Evolutionary conservation across 2,888 invertebrate genomes (phyloP).

Genomic region (Lepidonotus clava): DNA sequence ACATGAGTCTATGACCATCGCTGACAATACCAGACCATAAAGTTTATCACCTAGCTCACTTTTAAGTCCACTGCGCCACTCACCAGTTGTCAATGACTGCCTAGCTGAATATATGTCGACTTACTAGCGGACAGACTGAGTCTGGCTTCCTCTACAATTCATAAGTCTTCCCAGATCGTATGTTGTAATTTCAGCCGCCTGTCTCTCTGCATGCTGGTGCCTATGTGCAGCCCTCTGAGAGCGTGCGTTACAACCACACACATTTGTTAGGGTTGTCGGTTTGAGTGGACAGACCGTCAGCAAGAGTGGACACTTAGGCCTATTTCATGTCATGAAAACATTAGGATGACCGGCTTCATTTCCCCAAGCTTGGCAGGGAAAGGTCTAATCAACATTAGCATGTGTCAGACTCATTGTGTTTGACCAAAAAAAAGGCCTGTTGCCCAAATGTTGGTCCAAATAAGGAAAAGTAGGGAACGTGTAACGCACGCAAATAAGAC

Average conservation of each 20-base stretch:
- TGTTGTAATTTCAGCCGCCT: no score
- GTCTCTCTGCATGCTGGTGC: no score
- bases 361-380: neutral
- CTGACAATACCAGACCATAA: no score
- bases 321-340: constrained; percentile 17
- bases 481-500: neutral
- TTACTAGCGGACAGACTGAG: no score
- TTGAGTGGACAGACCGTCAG: neutral
- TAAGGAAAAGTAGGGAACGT: neutral
- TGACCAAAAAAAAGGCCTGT: neutral
- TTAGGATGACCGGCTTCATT: constrained; percentile 24
- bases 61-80: no score
- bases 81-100: no score
- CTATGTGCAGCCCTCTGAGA: neutral
- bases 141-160: no score
- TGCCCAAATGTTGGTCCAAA: constrained; percentile 9
- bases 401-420: neutral
- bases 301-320: constrained; percentile 8
- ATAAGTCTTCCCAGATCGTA: no score
- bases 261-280: constrained; percentile 2
- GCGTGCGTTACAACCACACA: neutral
- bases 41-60: no score
- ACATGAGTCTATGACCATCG: no score
- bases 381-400: neutral
- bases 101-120: no score